Evolutionary conservation across 2,113 vertebrate species (phyloP).

Genomic region (Pachycephala philippinensis): DNA sequence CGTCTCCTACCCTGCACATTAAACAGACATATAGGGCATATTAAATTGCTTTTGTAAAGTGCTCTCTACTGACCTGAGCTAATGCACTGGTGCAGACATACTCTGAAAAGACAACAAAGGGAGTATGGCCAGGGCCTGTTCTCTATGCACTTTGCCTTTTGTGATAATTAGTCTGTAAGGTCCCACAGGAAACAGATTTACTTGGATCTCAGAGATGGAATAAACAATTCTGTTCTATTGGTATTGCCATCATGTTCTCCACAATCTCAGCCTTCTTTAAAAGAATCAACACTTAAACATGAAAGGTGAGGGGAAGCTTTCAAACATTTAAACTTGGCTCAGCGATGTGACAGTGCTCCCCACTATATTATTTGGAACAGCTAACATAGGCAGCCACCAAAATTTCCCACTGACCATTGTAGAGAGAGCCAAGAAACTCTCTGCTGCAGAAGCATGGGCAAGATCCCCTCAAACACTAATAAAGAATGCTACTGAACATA

Average conservation of each 20-base stretch:
- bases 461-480: not conserved
- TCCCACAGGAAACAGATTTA: not conserved
- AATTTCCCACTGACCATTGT: not conserved
- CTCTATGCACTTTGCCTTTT: not conserved
- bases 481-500: not conserved
- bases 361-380: not conserved
- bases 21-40: not conserved
- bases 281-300: not conserved
- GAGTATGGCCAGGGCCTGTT: not conserved
- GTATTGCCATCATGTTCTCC: not conserved
- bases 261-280: not conserved
- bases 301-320: not conserved
- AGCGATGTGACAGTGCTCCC: not conserved
- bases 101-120: not conserved
- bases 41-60: not conserved
- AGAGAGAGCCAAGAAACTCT: not conserved
- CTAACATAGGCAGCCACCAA: not conserved
- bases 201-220: fast-evolving
- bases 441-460: not conserved
- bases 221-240: not conserved
- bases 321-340: not conserved
- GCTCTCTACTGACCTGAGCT: not conserved
- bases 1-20: not conserved
- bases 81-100: not conserved
- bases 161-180: not conserved